Evolutionary conservation across 2,888 invertebrate species (phyloP), one percentile per base, ranked within the genome.

Genomic region (Spialia ferax): DNA sequence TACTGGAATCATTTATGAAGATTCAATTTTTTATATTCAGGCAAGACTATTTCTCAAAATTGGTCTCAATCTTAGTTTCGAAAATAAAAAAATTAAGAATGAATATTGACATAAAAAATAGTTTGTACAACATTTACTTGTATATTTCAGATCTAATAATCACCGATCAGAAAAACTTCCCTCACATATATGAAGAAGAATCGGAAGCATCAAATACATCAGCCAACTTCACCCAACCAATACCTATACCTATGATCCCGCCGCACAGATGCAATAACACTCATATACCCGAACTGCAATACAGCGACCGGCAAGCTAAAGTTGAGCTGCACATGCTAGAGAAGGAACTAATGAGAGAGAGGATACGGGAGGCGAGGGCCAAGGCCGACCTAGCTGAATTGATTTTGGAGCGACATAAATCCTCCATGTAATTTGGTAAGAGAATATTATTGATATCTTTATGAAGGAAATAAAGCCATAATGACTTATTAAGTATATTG

Each of bases 251-350:
- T 3, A 8, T 45, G 45, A 18, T 45, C 3, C 15, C 45, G 0
- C 45, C 15, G 2, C 18, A 45, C 0, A 8, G n/a, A 45, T 18
- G 45, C 18, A 2, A 18, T 18, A 18, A 45, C 1, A 35, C 42
- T 4, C n/a, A 4, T 42, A 42, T 22, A 22, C 50, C 22, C 13
- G 22, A 50, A 13, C 22, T 22, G 13, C 22, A 22, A 22, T 50
- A 50, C 50, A 50, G 22, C 23, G 50, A 50, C 13, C 20, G 50
- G 22, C 50, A 23, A 7, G 50, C 50, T 45, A 45, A 45, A 22
- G 11, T 22, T 13, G 50, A 50, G 13, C 13, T 50, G 50, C 50
- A 50, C 5, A 22, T 22, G 22, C 13, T 50, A 22, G 50, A 50
- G 22, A 50, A 22, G 22, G 50, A 50, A 5, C 50, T 50, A 7